phyloP scores from a whole-genome alignment of 2,113 vertebrate genomes.

The Eurystomus gularis region DNA sequence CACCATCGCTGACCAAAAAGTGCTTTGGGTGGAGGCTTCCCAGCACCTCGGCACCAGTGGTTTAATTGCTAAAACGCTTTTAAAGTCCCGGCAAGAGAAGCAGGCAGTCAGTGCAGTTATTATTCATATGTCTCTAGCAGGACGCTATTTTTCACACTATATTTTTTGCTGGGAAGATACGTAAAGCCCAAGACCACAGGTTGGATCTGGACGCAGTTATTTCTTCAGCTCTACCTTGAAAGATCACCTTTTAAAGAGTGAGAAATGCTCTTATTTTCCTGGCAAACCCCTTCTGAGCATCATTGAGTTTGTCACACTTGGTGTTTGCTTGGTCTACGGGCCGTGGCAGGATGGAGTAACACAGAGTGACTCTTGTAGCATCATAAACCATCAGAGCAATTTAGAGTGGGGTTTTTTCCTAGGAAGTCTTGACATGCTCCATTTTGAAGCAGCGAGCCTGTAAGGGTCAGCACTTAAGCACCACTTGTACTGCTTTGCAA shows the following conservation, averaged over 20 bases:
- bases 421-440: background rate
- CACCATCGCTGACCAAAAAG: background rate
- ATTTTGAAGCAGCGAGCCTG: background rate
- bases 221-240: background rate
- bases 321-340: background rate
- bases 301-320: background rate
- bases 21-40: background rate
- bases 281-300: background rate
- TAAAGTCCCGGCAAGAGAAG: background rate
- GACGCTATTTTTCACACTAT: rapidly evolving
- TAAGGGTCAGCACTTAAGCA: background rate
- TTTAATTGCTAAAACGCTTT: background rate
- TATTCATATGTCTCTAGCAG: background rate
- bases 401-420: background rate
- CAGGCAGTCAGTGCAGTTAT: background rate
- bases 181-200: background rate
- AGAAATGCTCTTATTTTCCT: background rate
- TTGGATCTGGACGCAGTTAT: background rate
- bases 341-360: background rate
- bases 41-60: background rate
- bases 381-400: background rate
- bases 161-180: background rate
- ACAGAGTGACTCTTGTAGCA: background rate
- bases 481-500: background rate
- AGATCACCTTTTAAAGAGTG: background rate